Percentiles rank a stretch among this genome's conserved stretches.
These are phyloP conservation scores for Hippocampus guttulatus DNA, from an alignment of 2,113 vertebrate species.

Conservation along the genomic window DNA sequence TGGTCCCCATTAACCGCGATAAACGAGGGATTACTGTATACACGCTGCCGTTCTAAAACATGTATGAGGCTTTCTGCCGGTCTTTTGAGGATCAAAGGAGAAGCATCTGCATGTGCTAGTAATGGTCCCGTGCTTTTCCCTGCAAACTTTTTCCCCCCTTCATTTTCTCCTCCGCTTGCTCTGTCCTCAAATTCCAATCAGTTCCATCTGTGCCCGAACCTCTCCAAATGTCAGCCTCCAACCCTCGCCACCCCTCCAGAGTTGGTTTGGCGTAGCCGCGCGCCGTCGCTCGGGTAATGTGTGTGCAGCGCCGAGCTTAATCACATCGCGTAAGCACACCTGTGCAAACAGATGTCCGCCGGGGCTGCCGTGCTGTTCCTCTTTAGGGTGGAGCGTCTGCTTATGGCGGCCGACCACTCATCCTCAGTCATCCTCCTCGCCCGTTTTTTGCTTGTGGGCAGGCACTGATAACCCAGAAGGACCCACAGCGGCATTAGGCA, in stretches of 20 bases:
- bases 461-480: conserved; percentile 40
- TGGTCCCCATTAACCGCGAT: no score
- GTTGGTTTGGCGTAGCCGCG: conserved; percentile 30
- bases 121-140: conserved; percentile 34
- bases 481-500: conserved; percentile 30
- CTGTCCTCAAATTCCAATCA: conserved; percentile 46
- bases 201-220: conserved; percentile 51
- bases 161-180: conserved; percentile 35
- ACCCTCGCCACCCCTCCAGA: conserved; percentile 39
- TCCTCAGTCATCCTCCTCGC: not conserved
- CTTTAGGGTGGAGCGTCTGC: conserved; percentile 52
- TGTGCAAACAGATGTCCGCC: conserved; percentile 78
- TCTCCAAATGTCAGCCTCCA: conserved; percentile 59
- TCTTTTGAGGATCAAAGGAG: conserved; percentile 36
- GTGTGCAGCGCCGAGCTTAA: conserved; percentile 63
- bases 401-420: conserved; percentile 34
- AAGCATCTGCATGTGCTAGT: conserved; percentile 34
- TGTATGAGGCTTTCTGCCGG: conserved; percentile 19
- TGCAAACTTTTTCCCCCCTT: conserved; percentile 7
- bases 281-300: conserved; percentile 17
- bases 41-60: not conserved
- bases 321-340: conserved; percentile 70
- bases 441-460: conserved; percentile 16
- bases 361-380: conserved; percentile 61
- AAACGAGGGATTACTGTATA: no score